Evolutionary conservation across 2,888 invertebrate species (phyloP).

Genomic region (Steinernema hermaphroditum): DNA sequence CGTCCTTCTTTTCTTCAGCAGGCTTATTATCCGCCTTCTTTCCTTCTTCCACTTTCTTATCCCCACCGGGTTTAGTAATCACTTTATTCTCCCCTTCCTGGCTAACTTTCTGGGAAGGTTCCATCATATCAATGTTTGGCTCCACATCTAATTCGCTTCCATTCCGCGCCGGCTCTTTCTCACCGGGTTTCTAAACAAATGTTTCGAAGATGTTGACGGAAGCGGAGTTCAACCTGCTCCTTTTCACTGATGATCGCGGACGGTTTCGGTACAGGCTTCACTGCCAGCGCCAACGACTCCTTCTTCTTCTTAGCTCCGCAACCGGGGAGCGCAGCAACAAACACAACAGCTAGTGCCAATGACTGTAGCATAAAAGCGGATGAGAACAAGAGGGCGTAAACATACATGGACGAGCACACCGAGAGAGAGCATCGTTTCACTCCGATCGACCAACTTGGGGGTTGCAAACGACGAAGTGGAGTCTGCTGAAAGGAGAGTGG

Average conservation of each 20-base stretch:
- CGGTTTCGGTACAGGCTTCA: not conserved
- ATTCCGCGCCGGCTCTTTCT: not conserved
- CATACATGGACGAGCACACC: not conserved
- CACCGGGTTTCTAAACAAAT: not conserved
- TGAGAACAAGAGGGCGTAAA: not conserved
- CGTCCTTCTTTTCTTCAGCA: not conserved
- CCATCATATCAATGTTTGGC: not conserved
- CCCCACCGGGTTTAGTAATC: not conserved
- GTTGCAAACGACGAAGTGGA: not conserved
- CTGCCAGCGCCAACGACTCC: not conserved
- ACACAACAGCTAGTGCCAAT: not conserved
- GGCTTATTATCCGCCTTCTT: no score
- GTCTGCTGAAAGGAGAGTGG: not conserved
- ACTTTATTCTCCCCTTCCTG: not conserved
- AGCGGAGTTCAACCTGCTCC: not conserved
- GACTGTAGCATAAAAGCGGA: not conserved
- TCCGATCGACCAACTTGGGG: not conserved
- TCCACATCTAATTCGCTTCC: constrained; percentile 12
- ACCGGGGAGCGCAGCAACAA: not conserved
- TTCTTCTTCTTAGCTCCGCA: constrained; percentile 9
- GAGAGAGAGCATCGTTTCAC: constrained; percentile 3
- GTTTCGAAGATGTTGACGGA: not conserved
- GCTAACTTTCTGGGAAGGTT: not conserved
- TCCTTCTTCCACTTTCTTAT: not conserved
- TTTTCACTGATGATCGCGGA: not conserved